A percentile compares a stretch with the other conserved stretches of the same genome.
These are phyloP conservation scores for Sebastes taczanowskii DNA, from an alignment of 2,797 vertebrate species.

Conservation along the genomic window DNA sequence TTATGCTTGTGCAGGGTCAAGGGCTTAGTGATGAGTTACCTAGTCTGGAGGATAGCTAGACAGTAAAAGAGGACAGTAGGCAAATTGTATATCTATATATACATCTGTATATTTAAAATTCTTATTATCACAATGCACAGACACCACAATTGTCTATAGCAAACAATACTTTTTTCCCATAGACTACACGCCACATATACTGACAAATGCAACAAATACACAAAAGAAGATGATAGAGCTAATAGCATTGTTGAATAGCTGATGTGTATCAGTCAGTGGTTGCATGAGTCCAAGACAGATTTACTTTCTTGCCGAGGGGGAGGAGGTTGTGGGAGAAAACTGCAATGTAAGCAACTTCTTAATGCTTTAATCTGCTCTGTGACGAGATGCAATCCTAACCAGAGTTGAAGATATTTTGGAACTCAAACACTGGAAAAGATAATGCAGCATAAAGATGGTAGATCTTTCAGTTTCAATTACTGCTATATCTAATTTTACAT, in stretches of 20 bases:
- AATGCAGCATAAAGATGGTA: not conserved
- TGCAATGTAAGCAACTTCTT: not conserved
- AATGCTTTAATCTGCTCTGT: not conserved
- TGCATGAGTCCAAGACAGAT: not conserved
- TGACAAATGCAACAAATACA: too few relatives aligned
- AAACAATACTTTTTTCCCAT: not conserved
- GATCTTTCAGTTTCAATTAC: not conserved
- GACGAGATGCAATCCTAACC: not conserved
- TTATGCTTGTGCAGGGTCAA: slow-evolving; percentile 4
- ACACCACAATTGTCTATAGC: not conserved
- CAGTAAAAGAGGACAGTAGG: slow-evolving; percentile 5
- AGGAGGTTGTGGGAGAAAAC: not conserved
- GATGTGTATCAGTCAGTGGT: not conserved
- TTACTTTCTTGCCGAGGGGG: not conserved
- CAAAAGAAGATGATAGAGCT: accelerated
- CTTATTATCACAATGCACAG: not conserved
- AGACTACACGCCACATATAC: not conserved
- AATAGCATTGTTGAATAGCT: not conserved
- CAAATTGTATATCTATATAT: not conserved
- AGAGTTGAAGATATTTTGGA: not conserved
- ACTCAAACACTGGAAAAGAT: not conserved
- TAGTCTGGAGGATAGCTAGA: slow-evolving; percentile 5
- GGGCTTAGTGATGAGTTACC: slow-evolving; percentile 18
- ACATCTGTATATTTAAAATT: not conserved
- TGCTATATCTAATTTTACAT: slow-evolving; percentile 14